Evolutionary conservation across 2,113 vertebrate genomes (phyloP), one percentile per base, ranked within the genome.

Genomic region (Neofelis nebulosa): DNA sequence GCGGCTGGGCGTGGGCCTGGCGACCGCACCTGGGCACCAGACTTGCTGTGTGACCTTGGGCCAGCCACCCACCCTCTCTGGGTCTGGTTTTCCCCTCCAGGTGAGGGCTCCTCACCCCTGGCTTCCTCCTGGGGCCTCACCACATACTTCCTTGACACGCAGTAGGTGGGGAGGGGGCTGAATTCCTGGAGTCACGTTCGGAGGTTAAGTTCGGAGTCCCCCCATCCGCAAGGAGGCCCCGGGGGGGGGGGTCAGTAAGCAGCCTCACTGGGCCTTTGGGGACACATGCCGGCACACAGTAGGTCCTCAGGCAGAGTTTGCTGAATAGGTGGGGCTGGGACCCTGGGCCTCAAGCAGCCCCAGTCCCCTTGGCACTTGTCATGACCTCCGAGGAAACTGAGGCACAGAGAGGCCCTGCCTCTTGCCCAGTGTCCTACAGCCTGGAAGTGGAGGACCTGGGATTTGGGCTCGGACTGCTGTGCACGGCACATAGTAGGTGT

Each of bases 21-120:
- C 50, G n/a, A 63, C 83, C 3, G 2, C 76, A 97, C 98, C 97
- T 98, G 95, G 36, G 3, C 8, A 16, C 76, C 33, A 25, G 45
- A 18, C 93, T 81, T 74, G 80, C 96, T 95, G 90, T 92, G 97
- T 98, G 92, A 97, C 97, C 95, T 94, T 93, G 96, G 81, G 14
- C 71, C 1, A 0, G 41, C 76, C 13, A 2, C 95, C 97, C 82
- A 89, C 97, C 95, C 82, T 97, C 93, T 96, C 97, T 91, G 89
- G 81, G 69, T 76, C 80, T 16, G 50, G 57, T 33, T 80, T 63
- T 25, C 15, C 71, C 76, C 38, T 66, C 27, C 23, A 29, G 65
- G 29, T 23, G 19, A 55, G 5, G 52, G 66, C 66, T 73, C 21
- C 16, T 3, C 57, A 23, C 79, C 41, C 57, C 33, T 36, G 31